A percentile compares a stretch with the other conserved stretches of the same genome.
Evolutionary conservation across 1,140 invertebrate species (phyloP).

Genomic region (Philopotamus ludificatus): DNA sequence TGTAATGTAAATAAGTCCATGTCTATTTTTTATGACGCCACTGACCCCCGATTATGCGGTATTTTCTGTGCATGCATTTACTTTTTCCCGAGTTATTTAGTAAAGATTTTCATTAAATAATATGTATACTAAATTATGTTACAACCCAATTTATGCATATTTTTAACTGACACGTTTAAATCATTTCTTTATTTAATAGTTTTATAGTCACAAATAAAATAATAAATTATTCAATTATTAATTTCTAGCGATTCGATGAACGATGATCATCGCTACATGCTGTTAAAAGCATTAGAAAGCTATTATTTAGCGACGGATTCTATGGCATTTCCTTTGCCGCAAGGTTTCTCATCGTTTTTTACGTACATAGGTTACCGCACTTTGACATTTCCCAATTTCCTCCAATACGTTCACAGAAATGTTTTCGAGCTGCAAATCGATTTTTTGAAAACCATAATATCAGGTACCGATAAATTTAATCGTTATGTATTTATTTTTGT

Average conservation of each 20-base stretch:
- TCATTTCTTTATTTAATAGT: too few species aligned
- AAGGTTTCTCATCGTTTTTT: constrained; percentile 84
- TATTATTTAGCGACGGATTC: constrained; percentile 74
- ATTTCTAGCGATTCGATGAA: constrained; percentile 72
- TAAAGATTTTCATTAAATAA: too few species aligned
- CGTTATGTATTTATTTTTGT: background rate
- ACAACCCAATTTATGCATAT: too few species aligned
- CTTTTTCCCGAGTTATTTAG: too few species aligned
- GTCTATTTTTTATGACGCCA: too few species aligned
- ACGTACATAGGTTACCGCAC: constrained; percentile 79
- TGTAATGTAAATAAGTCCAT: too few species aligned
- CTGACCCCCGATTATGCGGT: too few species aligned
- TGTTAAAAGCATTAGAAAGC: constrained; percentile 73
- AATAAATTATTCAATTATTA: too few species aligned
- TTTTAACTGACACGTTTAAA: too few species aligned
- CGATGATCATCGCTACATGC: constrained; percentile 62
- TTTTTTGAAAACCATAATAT: constrained; percentile 79
- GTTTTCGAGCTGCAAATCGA: constrained; percentile 84
- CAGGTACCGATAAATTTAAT: constrained; percentile 60
- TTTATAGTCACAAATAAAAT: too few species aligned
- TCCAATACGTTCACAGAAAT: constrained; percentile 76
- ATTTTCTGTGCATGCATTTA: too few species aligned
- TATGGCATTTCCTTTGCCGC: constrained; percentile 79
- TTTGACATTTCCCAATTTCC: constrained; percentile 70
- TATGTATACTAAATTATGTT: too few species aligned